phyloP scores from a whole-genome alignment of 2,113 vertebrate genomes.

The Hystrix cristata region DNA sequence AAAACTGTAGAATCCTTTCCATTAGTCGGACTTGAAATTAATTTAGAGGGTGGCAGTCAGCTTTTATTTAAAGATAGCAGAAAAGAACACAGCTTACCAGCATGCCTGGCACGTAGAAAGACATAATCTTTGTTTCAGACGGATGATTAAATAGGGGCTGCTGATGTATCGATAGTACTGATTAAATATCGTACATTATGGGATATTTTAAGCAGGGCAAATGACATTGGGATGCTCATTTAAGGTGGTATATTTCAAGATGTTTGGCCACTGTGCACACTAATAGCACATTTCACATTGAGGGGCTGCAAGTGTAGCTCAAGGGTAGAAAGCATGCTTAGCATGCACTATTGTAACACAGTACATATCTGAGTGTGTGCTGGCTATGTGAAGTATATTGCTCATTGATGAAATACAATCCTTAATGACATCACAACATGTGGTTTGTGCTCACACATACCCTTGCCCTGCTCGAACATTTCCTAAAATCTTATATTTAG shows the following conservation, averaged over 20 bases:
- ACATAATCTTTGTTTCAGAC: slow-evolving; percentile 8
- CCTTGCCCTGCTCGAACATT: slow-evolving; percentile 2
- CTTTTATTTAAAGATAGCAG: not conserved
- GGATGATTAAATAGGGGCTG: not conserved
- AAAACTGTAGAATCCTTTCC: not conserved
- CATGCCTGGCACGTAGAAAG: not conserved
- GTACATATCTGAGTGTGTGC: not conserved
- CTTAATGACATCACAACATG: not conserved
- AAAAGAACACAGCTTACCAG: not conserved
- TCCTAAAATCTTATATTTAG: not conserved
- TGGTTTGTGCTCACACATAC: not conserved
- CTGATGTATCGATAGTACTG: not conserved
- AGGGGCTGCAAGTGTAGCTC: not conserved
- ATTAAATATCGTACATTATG: not conserved
- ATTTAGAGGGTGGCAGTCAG: not conserved
- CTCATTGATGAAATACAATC: not conserved
- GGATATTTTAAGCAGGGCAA: not conserved
- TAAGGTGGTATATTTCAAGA: not conserved
- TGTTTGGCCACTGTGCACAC: not conserved
- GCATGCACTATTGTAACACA: not conserved
- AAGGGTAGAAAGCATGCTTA: not conserved
- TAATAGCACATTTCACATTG: not conserved
- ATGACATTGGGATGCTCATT: not conserved
- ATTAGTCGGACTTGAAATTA: slow-evolving; percentile 55
- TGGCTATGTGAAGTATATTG: not conserved